Percentiles rank a stretch among this genome's conserved stretches.
Evolutionary conservation across 2,113 vertebrate genomes (phyloP).

Genomic region (Eulemur rufifrons): DNA sequence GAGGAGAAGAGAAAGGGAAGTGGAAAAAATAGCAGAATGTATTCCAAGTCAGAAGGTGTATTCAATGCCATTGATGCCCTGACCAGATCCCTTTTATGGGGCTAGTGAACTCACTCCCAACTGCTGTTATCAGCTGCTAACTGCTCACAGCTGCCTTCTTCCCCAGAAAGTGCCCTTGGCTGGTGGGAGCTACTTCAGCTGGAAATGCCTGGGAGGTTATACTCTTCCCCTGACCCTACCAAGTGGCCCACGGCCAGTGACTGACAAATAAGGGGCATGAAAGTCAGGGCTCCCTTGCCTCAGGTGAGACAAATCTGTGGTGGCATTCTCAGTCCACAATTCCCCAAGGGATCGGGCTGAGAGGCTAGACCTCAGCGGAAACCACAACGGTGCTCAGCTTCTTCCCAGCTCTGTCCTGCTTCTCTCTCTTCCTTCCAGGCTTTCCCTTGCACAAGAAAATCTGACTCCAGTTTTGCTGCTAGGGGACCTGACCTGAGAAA

Average conservation of each 20-base stretch:
- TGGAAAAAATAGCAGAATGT: neutral
- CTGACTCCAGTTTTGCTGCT: neutral
- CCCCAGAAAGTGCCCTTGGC: neutral
- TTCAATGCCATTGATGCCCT: neutral
- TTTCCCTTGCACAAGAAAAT: neutral
- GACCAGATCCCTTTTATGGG: neutral
- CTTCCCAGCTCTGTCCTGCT: neutral
- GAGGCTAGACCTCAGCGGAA: neutral
- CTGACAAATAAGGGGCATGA: neutral
- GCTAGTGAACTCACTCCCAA: neutral
- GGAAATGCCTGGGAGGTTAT: neutral
- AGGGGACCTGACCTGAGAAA: neutral
- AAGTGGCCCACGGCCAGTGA: neutral
- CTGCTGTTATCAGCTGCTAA: neutral
- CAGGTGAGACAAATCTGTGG: neutral
- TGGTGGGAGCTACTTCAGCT: neutral
- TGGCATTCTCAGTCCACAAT: no score
- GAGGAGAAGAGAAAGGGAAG: no score
- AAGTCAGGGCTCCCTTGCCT: neutral
- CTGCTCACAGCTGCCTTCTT: neutral
- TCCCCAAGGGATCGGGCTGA: neutral
- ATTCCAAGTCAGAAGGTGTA: neutral
- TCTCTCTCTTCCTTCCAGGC: neutral
- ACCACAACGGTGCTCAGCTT: neutral
- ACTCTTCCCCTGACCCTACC: neutral